Conservation (phyloP, 2,113 vertebrate genomes). For the Microtus pennsylvanicus region DNA sequence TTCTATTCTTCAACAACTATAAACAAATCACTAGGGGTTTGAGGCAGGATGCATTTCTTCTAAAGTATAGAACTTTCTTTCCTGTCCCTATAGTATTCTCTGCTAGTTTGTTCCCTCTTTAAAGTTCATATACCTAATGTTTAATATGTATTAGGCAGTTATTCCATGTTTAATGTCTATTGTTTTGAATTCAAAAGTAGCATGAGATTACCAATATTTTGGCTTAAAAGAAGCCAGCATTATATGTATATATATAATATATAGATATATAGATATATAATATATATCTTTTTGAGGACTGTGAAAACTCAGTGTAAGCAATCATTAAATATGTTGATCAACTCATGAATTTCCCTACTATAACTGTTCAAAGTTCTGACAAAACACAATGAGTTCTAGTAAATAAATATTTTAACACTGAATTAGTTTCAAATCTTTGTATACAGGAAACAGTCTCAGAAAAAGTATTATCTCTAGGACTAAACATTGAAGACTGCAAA, state of each 20-base stretch:
- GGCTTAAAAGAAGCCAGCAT: conserved; percentile 71
- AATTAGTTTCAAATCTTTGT: conserved; percentile 26
- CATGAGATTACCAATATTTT: conserved; percentile 47
- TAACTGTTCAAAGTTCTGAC: conserved; percentile 43
- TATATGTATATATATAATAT: conserved; percentile 27
- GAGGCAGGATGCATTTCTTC: not conserved
- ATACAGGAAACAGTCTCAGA: conserved; percentile 43
- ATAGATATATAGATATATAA: too few relatives aligned
- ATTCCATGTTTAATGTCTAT: conserved; percentile 56
- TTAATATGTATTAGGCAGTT: conserved; percentile 44
- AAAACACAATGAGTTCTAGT: conserved; percentile 37
- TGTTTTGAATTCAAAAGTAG: conserved; percentile 68
- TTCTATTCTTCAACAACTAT: conserved; percentile 40
- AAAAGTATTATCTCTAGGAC: conserved; percentile 54
- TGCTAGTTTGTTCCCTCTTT: conserved; percentile 37
- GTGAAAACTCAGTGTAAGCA: conserved; percentile 47
- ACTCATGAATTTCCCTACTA: conserved; percentile 48
- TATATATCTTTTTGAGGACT: conserved; percentile 48
- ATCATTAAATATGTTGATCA: conserved; percentile 49
- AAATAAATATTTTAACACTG: conserved; percentile 62
- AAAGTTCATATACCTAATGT: conserved; percentile 55
- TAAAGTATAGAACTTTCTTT: conserved; percentile 37
- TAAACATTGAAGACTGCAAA: conserved; percentile 49
- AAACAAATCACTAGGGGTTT: conserved; percentile 44
- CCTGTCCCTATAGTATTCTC: conserved; percentile 1